A percentile compares a stretch with the other conserved stretches of the same genome.
Conservation (phyloP, 2,888 invertebrate genomes). For the Morpho helenor region DNA sequence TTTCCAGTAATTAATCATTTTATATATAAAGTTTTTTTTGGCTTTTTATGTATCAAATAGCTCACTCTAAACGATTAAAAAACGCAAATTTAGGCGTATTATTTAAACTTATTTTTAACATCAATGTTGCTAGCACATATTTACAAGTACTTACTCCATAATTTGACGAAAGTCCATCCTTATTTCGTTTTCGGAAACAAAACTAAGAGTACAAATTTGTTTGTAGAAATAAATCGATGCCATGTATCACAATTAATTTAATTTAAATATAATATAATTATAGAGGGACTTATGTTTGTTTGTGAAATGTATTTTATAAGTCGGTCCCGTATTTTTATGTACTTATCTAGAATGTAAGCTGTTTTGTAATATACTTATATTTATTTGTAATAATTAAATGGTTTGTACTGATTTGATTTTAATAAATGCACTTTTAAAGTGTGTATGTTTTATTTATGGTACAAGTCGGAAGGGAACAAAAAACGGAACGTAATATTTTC, state of each 20-base stretch:
- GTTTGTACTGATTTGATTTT: conserved; percentile 62
- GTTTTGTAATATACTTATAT: conserved; percentile 47
- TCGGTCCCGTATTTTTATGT: conserved; percentile 10
- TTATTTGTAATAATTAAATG: conserved; percentile 57
- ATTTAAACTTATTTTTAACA: too few species aligned
- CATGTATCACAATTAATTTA: conserved; percentile 45
- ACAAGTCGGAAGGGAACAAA: background rate
- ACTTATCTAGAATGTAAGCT: conserved; percentile 8
- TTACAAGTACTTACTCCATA: too few species aligned
- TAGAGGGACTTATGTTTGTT: conserved; percentile 8
- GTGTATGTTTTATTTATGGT: conserved; percentile 37
- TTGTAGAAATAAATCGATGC: conserved; percentile 48
- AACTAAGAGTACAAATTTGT: conserved; percentile 56
- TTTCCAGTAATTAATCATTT: too few species aligned
- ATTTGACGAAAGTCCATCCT: too few species aligned
- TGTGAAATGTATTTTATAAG: background rate
- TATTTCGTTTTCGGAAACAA: too few species aligned
- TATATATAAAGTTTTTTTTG: too few species aligned
- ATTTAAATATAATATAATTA: conserved; percentile 21
- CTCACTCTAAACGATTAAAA: too few species aligned
- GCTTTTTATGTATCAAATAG: too few species aligned
- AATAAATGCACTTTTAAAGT: conserved; percentile 73
- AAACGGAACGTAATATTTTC: too few species aligned
- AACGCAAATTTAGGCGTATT: too few species aligned
- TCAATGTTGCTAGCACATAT: too few species aligned